Conservation (phyloP, 2,113 vertebrate species). For the Atractosteus spatula region DNA sequence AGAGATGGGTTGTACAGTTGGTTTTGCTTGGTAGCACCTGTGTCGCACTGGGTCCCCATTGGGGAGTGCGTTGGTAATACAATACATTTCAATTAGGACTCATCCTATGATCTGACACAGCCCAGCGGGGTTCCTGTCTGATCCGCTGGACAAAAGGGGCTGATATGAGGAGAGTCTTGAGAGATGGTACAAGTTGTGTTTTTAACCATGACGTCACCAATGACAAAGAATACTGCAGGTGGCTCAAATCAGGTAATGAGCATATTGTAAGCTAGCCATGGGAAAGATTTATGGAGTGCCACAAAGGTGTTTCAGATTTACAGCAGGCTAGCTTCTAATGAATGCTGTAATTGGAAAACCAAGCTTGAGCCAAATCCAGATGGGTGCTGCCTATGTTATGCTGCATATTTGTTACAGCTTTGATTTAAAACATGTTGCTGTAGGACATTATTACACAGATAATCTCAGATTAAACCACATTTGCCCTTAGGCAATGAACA, state of each 20-base stretch:
- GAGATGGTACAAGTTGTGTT: background rate
- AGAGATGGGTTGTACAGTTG: constrained; percentile 33
- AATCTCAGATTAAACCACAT: constrained; percentile 24
- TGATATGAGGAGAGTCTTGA: background rate
- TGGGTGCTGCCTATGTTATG: no score
- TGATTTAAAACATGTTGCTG: constrained; percentile 22
- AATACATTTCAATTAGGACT: constrained; percentile 44
- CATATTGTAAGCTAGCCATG: background rate
- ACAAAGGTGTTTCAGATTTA: background rate
- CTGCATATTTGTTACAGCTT: constrained; percentile 16
- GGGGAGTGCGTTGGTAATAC: constrained; percentile 34
- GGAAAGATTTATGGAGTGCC: background rate
- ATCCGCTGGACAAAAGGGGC: background rate
- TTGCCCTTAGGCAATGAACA: constrained; percentile 19
- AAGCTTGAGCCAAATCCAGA: background rate
- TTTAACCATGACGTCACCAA: constrained; percentile 4
- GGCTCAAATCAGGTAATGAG: background rate
- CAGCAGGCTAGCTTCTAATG: background rate
- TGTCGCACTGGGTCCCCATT: constrained; percentile 28
- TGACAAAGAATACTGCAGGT: background rate
- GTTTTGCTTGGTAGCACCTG: constrained; percentile 37
- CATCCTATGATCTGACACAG: constrained; percentile 33
- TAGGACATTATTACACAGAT: constrained; percentile 9
- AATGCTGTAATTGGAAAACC: constrained; percentile 9
- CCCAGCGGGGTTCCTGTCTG: constrained; percentile 28